Percentiles rank a stretch among this genome's conserved stretches.
Conservation (phyloP, 2,113 vertebrate genomes). For the Dicrurus megarhynchus region DNA sequence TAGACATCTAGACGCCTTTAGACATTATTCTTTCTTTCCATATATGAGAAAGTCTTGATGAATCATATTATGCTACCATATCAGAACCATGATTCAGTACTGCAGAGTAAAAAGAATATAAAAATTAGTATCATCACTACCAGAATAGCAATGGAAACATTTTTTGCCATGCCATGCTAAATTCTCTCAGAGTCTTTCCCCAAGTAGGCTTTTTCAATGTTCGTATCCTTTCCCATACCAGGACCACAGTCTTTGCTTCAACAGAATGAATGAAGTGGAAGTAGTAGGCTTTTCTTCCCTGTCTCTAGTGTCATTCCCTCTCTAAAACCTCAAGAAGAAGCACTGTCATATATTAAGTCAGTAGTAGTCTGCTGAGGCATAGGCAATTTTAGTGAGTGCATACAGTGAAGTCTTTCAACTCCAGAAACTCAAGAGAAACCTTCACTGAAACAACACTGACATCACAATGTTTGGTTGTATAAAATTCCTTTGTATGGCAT, state of each 20-base stretch:
- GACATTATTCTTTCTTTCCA: neutral
- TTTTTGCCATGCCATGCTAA: neutral
- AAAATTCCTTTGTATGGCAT: neutral
- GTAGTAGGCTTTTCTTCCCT: neutral
- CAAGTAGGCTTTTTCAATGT: neutral
- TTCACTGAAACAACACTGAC: neutral
- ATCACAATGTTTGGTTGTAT: neutral
- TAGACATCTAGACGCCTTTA: neutral
- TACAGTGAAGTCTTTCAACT: neutral
- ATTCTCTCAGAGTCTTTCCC: neutral
- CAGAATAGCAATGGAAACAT: neutral
- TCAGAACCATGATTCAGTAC: neutral
- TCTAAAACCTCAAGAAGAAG: neutral
- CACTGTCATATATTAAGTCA: neutral
- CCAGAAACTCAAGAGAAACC: neutral
- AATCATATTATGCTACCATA: neutral
- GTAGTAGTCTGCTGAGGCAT: neutral
- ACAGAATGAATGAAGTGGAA: neutral
- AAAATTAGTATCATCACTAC: neutral
- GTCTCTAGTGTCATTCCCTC: neutral
- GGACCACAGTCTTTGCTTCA: neutral
- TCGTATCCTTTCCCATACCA: neutral
- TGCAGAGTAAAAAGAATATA: neutral
- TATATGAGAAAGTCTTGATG: neutral
- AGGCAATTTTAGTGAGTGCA: neutral